Percentiles rank a stretch among this genome's conserved stretches.
Conservation (phyloP, 2,888 invertebrate species). For the Drosophila melanosoma region DNA sequence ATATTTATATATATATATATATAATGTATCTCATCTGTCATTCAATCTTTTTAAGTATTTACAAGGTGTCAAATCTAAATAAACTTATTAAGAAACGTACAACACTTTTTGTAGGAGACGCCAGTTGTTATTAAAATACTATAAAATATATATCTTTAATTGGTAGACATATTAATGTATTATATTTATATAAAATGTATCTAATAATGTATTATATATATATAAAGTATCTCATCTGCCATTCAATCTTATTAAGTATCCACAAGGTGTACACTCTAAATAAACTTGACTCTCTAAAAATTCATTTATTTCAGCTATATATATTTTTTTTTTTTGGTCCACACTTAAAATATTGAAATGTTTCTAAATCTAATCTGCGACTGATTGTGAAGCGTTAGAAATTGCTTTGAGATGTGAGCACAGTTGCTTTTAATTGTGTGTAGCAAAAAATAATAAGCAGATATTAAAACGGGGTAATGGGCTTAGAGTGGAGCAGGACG, state of each 20-base stretch:
- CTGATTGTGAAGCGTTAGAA: constrained; percentile 1
- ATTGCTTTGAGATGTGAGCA: constrained; percentile 33
- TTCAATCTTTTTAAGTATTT: background rate
- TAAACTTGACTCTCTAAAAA: background rate
- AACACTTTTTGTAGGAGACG: background rate
- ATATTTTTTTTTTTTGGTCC: no score
- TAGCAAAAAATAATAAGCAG: constrained; percentile 48
- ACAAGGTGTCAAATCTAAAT: background rate
- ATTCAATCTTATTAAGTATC: background rate
- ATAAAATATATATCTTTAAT: no score
- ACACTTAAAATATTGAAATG: background rate
- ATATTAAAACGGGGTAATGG: constrained; percentile 54
- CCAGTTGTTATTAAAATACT: background rate
- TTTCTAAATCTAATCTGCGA: constrained; percentile 11
- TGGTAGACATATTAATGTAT: background rate
- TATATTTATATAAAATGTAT: no score
- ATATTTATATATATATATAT: no score
- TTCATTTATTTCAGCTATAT: background rate
- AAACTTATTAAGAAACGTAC: background rate
- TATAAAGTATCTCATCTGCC: background rate
- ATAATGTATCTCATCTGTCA: background rate
- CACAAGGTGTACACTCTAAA: background rate
- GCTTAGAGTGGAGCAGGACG: constrained; percentile 7
- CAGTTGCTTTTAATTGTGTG: constrained; percentile 69
- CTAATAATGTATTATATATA: no score